Percentiles rank a stretch among this genome's conserved stretches.
These are phyloP conservation scores for Mamestra configurata DNA, from an alignment of 1,140 invertebrate species.

Conservation along the genomic window DNA sequence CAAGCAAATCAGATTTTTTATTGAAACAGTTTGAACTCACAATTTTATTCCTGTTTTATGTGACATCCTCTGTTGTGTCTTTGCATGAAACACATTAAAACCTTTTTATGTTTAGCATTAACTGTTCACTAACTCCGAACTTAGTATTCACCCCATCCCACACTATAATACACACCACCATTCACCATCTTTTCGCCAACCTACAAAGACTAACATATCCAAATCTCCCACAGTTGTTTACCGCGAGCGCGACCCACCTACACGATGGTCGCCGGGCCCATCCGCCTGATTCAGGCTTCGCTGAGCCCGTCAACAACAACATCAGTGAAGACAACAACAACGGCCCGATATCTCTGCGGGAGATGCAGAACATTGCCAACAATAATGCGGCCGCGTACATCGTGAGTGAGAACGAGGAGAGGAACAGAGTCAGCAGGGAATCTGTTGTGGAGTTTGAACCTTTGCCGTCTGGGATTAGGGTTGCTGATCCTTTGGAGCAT, in stretches of 20 bases:
- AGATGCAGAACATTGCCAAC: conserved; percentile 88
- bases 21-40: not conserved
- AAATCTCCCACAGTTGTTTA: conserved; percentile 71
- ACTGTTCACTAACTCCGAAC: conserved; percentile 8
- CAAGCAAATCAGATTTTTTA: not conserved
- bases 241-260: conserved; percentile 74
- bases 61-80: not conserved
- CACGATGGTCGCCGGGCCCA: conserved; percentile 76
- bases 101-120: conserved; percentile 20
- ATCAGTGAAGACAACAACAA: conserved; percentile 87
- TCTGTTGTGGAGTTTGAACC: conserved; percentile 84
- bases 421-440: conserved; percentile 79
- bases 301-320: conserved; percentile 83
- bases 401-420: conserved; percentile 81
- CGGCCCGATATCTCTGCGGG: conserved; percentile 86
- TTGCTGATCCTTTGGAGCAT: conserved; percentile 74
- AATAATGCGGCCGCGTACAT: conserved; percentile 88
- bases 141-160: conserved; percentile 2
- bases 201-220: not conserved
- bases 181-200: not conserved
- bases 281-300: conserved; percentile 80
- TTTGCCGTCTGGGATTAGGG: conserved; percentile 70
- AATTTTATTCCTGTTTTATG: not conserved
- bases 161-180: not conserved
- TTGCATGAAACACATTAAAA: conserved; percentile 3